A percentile compares a stretch with the other conserved stretches of the same genome.
phyloP scores from a whole-genome alignment of 2,113 vertebrate species.

The Sciurus niger region DNA sequence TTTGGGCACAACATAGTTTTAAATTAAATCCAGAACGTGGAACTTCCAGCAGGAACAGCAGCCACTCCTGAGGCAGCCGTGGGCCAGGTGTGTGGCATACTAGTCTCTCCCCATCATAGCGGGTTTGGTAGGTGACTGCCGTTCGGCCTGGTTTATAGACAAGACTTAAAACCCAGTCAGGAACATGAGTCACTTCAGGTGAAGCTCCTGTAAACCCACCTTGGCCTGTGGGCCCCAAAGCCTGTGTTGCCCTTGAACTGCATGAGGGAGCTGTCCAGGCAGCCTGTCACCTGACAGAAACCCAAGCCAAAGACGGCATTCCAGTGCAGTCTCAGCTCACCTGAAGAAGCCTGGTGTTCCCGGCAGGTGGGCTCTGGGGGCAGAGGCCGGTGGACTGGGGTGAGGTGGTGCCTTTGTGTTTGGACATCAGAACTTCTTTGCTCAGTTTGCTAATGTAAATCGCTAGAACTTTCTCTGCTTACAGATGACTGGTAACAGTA shows the following conservation, averaged over 20 bases:
- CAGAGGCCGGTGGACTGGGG: background rate
- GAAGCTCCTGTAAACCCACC: background rate
- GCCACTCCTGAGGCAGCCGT: background rate
- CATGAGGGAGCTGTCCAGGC: background rate
- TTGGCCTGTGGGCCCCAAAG: background rate
- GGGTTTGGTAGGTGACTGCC: too few species aligned
- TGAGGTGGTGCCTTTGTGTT: too few species aligned
- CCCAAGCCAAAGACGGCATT: background rate
- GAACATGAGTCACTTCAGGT: background rate
- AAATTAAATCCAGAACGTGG: background rate
- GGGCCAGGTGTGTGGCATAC: background rate
- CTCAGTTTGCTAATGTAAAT: background rate
- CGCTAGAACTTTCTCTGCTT: background rate
- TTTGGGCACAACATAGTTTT: background rate
- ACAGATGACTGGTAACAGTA: background rate
- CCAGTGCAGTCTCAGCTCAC: background rate
- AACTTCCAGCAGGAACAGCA: background rate
- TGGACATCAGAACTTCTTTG: background rate
- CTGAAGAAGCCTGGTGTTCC: background rate
- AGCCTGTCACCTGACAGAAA: background rate
- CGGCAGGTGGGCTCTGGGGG: background rate
- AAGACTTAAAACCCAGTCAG: background rate
- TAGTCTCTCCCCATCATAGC: too few species aligned
- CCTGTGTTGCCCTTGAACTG: background rate
- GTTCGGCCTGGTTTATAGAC: background rate